Percentiles rank a stretch among this genome's conserved stretches.
phyloP scores from a whole-genome alignment of 2,888 invertebrate species.

The Neelides folsomi region DNA sequence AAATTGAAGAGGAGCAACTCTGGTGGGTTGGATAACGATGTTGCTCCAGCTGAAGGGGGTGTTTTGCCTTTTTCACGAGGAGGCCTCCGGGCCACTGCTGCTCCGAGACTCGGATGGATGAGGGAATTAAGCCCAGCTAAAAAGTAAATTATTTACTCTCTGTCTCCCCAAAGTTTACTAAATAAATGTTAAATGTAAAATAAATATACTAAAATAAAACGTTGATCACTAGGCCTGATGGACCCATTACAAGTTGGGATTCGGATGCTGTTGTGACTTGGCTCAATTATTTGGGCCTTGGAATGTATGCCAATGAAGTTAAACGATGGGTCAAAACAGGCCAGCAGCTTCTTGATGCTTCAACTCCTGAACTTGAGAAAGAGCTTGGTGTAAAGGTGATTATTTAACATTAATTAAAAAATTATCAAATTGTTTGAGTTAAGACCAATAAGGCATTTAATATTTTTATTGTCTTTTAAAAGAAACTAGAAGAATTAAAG shows the following conservation, averaged over 20 bases:
- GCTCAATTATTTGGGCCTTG: conserved; percentile 62
- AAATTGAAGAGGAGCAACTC: conserved; percentile 53
- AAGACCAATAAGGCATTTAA: too few relatives aligned
- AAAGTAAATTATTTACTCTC: conserved; percentile 1
- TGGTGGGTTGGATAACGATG: conserved; percentile 51
- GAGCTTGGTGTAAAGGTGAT: conserved; percentile 60
- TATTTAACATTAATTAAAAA: neutral
- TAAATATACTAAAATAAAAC: neutral
- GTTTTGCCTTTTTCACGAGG: conserved; percentile 38
- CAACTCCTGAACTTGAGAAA: conserved; percentile 72
- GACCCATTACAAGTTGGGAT: conserved; percentile 68
- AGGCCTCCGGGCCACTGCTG: conserved; percentile 60
- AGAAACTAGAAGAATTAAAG: too few relatives aligned
- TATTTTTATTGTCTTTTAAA: too few relatives aligned
- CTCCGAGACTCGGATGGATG: conserved; percentile 54
- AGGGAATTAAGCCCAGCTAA: conserved; percentile 21
- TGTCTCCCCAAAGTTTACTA: neutral
- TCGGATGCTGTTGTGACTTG: conserved; percentile 66
- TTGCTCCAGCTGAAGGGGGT: conserved; percentile 17
- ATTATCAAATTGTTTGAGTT: neutral
- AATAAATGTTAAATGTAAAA: neutral
- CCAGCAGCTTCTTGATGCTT: conserved; percentile 62
- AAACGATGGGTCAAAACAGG: conserved; percentile 72
- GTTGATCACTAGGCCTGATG: conserved; percentile 46
- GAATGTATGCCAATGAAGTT: conserved; percentile 63